A percentile compares a stretch with the other conserved stretches of the same genome.
Evolutionary conservation across 2,888 invertebrate species (phyloP).

Genomic region (Aromia moschata): DNA sequence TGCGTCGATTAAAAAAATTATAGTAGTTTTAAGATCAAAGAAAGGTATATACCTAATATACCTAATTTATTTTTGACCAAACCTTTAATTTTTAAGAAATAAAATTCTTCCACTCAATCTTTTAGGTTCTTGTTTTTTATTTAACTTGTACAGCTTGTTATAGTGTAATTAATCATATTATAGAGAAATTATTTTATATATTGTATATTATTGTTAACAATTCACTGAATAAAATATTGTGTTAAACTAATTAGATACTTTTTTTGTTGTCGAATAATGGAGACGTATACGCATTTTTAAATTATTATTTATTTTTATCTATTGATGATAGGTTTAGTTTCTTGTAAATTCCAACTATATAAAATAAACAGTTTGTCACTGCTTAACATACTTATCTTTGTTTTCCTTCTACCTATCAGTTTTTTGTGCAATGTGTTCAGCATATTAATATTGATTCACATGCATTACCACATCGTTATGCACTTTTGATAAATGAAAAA

Average conservation of each 20-base stretch:
- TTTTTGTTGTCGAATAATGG: conserved; percentile 10
- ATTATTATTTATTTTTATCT: conserved; percentile 17
- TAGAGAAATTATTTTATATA: conserved; percentile 14
- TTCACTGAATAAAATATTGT: conserved; percentile 8
- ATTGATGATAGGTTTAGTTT: background rate
- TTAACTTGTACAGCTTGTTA: conserved; percentile 13
- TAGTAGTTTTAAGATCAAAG: background rate
- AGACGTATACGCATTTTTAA: conserved; percentile 21
- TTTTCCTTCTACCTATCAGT: conserved; percentile 2
- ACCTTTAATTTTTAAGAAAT: conserved; percentile 4
- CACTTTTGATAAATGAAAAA: too few species aligned
- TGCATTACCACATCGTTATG: too few species aligned
- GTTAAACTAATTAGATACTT: background rate
- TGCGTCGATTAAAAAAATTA: background rate
- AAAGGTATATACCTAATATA: conserved; percentile 1
- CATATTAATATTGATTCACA: too few species aligned
- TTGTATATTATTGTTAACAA: conserved; percentile 21
- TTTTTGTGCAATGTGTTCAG: conserved; percentile 26
- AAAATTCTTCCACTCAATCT: conserved; percentile 2
- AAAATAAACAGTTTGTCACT: conserved; percentile 15
- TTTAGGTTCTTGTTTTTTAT: too few species aligned
- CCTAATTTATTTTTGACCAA: conserved; percentile 4
- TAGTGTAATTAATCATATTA: conserved; percentile 4
- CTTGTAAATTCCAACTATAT: conserved; percentile 8
- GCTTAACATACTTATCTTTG: conserved; percentile 8